phyloP scores from a whole-genome alignment of 2,888 invertebrate species.

The Mongoloraphidia duomilia region DNA sequence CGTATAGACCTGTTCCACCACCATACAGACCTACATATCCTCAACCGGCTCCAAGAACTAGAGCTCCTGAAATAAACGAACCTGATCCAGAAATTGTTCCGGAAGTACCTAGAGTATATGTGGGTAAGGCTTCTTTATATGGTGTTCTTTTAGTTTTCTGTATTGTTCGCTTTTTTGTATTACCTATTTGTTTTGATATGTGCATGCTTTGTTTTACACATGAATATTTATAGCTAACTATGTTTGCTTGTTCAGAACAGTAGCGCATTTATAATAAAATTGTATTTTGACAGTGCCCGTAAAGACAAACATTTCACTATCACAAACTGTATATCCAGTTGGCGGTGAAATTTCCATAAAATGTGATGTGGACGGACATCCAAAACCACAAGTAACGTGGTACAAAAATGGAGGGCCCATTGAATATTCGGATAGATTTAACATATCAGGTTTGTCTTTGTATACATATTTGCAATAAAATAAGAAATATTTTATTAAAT shows the following conservation, averaged over 20 bases:
- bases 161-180: background rate
- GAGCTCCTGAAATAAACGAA: conserved; percentile 11
- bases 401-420: conserved; percentile 56
- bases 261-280: background rate
- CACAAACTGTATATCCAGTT: conserved; percentile 40
- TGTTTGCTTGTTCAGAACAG: no score
- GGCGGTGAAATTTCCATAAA: conserved; percentile 55
- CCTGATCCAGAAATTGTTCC: conserved; percentile 10
- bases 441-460: conserved; percentile 44
- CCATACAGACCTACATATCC: conserved; percentile 19
- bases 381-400: conserved; percentile 65
- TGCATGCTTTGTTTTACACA: conserved; percentile 1
- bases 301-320: conserved; percentile 43
- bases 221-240: background rate
- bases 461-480: background rate
- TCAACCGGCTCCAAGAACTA: conserved; percentile 17
- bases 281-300: conserved; percentile 41
- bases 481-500: background rate
- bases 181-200: conserved; percentile 1
- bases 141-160: conserved; percentile 17
- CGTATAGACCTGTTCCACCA: conserved; percentile 27
- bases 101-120: conserved; percentile 11
- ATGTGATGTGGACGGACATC: conserved; percentile 67
- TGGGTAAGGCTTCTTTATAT: conserved; percentile 13
- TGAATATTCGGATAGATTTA: conserved; percentile 37